Percentiles rank a stretch among this genome's conserved stretches.
phyloP scores from a whole-genome alignment of 2,797 vertebrate genomes.

The Sphenopsis melanotis region DNA sequence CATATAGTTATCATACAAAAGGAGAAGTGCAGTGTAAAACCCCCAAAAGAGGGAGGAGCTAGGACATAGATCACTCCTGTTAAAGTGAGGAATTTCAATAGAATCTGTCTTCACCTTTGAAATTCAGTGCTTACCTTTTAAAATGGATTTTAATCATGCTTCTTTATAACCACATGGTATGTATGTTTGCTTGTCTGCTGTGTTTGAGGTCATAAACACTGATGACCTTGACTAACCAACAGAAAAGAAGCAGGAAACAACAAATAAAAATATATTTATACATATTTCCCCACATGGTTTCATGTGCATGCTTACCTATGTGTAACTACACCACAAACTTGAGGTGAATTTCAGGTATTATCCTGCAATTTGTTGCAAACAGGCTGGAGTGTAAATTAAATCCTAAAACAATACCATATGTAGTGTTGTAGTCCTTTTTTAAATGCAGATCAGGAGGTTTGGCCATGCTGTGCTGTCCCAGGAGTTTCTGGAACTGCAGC shows the following conservation, averaged over 20 bases:
- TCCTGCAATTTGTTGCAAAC: background rate
- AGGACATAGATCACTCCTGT: too few species aligned
- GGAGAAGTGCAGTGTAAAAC: background rate
- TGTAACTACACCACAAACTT: background rate
- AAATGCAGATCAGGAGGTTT: background rate
- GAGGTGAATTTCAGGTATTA: background rate
- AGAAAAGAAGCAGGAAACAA: background rate
- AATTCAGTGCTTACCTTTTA: background rate
- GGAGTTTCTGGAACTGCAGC: background rate
- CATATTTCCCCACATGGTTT: background rate
- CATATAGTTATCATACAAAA: background rate
- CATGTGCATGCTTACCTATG: background rate
- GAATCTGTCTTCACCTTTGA: background rate
- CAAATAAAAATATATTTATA: background rate
- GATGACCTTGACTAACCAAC: background rate
- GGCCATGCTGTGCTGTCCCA: too few species aligned
- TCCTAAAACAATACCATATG: background rate
- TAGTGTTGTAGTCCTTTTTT: background rate
- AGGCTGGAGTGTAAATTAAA: background rate
- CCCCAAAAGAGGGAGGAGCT: background rate
- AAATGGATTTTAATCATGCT: background rate
- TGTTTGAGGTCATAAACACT: background rate
- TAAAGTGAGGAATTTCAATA: background rate
- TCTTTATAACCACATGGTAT: background rate
- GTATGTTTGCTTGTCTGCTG: background rate